These are phyloP conservation scores for Cerastis rubricosa DNA, from an alignment of 2,888 invertebrate species.

Conservation along the genomic window DNA sequence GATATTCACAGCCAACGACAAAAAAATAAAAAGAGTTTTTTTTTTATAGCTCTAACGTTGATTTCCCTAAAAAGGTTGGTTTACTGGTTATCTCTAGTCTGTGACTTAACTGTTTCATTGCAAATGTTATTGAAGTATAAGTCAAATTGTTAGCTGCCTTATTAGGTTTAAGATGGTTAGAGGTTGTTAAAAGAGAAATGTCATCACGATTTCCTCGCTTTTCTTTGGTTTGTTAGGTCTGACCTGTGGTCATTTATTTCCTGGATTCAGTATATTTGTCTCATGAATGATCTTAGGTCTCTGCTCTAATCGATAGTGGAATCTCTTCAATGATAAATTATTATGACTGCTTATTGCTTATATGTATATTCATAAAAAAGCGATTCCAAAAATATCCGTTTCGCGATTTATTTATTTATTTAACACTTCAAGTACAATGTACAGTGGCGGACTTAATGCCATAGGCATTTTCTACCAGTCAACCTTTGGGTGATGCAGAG, in stretches of 20 bases:
- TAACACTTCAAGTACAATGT: too few species aligned
- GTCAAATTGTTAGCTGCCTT: constrained; percentile 53
- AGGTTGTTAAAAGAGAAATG: constrained; percentile 8
- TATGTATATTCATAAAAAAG: fast-evolving
- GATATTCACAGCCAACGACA: too few species aligned
- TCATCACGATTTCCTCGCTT: constrained; percentile 21
- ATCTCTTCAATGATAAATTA: not conserved
- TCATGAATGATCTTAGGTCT: not conserved
- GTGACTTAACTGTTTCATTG: constrained; percentile 57
- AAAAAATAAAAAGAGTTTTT: too few species aligned
- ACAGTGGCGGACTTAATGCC: too few species aligned
- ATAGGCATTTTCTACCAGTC: too few species aligned
- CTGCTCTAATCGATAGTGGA: too few species aligned
- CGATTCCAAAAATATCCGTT: not conserved
- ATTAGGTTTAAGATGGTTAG: constrained; percentile 32
- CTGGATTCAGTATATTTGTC: not conserved
- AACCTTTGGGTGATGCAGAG: too few species aligned
- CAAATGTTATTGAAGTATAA: constrained; percentile 57
- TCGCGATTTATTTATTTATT: constrained; percentile 2
- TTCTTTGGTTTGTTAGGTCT: not conserved
- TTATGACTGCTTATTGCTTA: not conserved
- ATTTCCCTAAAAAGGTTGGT: not conserved
- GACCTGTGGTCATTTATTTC: not conserved
- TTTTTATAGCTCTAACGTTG: too few species aligned
- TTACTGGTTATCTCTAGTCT: not conserved